Base-by-base conservation (phyloP, 2,888 invertebrate genomes). In the Ichneumoninae sp. region DNA sequence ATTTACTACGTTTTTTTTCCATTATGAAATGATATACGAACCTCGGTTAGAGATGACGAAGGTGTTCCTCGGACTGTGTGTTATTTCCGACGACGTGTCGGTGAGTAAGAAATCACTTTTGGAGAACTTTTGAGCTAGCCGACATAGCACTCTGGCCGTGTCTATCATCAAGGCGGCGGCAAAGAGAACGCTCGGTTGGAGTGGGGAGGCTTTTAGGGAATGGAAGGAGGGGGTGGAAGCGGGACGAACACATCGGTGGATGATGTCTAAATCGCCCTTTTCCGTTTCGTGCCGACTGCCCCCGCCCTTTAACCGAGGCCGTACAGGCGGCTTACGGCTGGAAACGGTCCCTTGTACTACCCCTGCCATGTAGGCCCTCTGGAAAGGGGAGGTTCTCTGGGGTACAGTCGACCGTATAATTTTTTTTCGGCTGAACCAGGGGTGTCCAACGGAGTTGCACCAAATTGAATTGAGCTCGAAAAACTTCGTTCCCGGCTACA, bases 181-280 rank as follows among this genome's bases (percentile, higher is more conserved):
- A 52, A 85, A 78, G 83, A 86, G 78, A 54, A 47, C 5, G 3
- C 16, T 77, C 62, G 33, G 50, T 69, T 54, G 13, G 54, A 65
- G 80, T 16, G 66, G 66, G 68, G 82, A 76, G 70, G 66, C 50
- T 8, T 47, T 69, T 62, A 85, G 87, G 83, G 74, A 79, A 83
- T 76, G 82, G 66, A 68, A 66, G 72, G 72, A 50, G 82, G 72
- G 81, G 80, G 84, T 84, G 88, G 87, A 82, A 90, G 89, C 81
- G 3, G 88, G 82, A 85, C 85, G 89, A 89, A 90, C 89, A 89
- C 89, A 91, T 91, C 92, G 91, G 91, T 91, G 93, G 91, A 93
- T 93, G 93, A 94, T 90, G 91, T 93, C 93, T 93, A 92, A 93
- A 93, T 93, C 91, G 91, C 90, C 90, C 91, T 90, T 89, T 90